Base-by-base conservation (phyloP, 2,113 vertebrate genomes). In the Crocuta crocuta region DNA sequence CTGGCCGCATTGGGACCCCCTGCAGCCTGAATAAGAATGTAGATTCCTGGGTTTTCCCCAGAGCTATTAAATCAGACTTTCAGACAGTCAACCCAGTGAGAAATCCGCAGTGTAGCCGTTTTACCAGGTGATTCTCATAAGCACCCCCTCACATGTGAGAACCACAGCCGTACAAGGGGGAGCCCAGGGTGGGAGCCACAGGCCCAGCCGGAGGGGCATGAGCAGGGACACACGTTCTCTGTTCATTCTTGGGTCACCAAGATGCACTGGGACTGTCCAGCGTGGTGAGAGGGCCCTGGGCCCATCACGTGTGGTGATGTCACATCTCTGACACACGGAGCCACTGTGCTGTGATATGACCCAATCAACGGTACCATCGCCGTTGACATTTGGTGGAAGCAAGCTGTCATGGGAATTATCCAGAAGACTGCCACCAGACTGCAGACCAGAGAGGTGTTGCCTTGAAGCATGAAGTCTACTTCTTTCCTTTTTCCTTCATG, bases 311-410 rank as follows among this genome's bases (percentile, higher is more conserved):
- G 61, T 3, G 5, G 24, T 15, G 0, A 2, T 19, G 48, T 16
- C 58, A 45, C 17, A 3, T 85, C 78, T 87, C 65, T 53, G 58
- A 71, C 85, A 70, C 9, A 12, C 0, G 10, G 50, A 89, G 85
- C 26, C 71, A 10, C 35, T 4, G 6, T 71, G 53, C 15, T 50
- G 10, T n/a, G n/a, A 35, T 39, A 16, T 21, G 50, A 87, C 43
- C 76, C 74, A 7, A 94, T 91, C 84, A 70, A 39, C 24, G 39
- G 50, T 50, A 63, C 61, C 65, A 93, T 92, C 96, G 91, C 80
- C n/a, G 10, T 0, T 94, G 94, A 68, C 92, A 26, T 92, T 35
- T 79, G 79, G 45, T 28, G 68, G 50, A 78, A 96, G 19, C 66
- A 65, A 87, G 74, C 92, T 68, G 48, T 74, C 63, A 16, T 45